Conservation (phyloP, 2,888 invertebrate genomes). For the Hydropsyche betteni region DNA sequence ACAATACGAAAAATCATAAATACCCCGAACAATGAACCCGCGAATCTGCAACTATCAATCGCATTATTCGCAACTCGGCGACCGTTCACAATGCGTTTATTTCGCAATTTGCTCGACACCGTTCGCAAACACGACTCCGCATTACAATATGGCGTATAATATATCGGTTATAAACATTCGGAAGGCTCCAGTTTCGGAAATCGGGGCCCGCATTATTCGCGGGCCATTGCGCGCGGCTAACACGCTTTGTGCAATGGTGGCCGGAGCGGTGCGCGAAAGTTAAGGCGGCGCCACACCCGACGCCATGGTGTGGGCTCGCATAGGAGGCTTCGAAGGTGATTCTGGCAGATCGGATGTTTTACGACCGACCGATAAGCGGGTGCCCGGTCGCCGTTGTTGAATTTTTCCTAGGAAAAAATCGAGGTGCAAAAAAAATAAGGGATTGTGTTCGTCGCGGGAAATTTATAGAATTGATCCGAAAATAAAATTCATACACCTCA, state of each 20-base stretch:
- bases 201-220: conserved; percentile 41
- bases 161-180: conserved; percentile 5
- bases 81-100: conserved; percentile 9
- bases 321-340: conserved; percentile 1
- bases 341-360: conserved; percentile 30
- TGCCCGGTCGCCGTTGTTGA: conserved; percentile 17
- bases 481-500: conserved; percentile 10
- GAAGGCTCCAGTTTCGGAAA: neutral
- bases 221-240: conserved; percentile 49
- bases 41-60: conserved; percentile 7
- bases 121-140: neutral
- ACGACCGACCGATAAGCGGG: conserved; percentile 26
- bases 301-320: neutral
- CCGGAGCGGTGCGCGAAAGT: neutral
- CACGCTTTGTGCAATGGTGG: conserved; percentile 47
- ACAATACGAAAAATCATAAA: no score
- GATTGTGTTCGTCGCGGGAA: conserved; percentile 12
- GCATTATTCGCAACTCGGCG: neutral
- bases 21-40: neutral
- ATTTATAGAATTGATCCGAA: conserved; percentile 19
- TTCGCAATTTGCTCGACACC: neutral
- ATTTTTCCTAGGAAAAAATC: conserved; percentile 1
- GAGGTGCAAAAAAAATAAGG: neutral
- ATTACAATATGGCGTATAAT: neutral
- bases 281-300: neutral